A percentile compares a stretch with the other conserved stretches of the same genome.
phyloP scores from a whole-genome alignment of 1,140 invertebrate species.

The Leptinotarsa texana region DNA sequence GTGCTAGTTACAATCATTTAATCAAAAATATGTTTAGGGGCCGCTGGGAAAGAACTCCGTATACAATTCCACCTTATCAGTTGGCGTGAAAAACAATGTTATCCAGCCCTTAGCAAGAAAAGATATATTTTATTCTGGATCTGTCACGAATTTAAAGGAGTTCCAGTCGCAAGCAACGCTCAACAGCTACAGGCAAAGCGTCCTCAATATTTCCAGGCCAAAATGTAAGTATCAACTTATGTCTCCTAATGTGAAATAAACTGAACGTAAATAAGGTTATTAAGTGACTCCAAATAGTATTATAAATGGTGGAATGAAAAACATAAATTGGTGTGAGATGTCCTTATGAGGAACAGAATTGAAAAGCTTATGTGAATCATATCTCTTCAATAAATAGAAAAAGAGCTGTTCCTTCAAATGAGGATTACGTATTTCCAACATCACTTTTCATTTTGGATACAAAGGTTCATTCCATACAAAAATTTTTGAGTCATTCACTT shows the following conservation, averaged over 20 bases:
- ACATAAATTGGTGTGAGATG: too few relatives aligned
- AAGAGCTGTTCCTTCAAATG: too few relatives aligned
- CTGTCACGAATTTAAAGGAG: slow-evolving; percentile 13
- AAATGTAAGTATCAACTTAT: slow-evolving; percentile 2
- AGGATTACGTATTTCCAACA: too few relatives aligned
- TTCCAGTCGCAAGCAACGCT: slow-evolving; percentile 11
- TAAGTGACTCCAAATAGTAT: slow-evolving; percentile 45
- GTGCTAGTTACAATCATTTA: too few relatives aligned
- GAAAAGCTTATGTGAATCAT: too few relatives aligned
- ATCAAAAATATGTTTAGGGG: background rate
- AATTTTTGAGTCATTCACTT: too few relatives aligned
- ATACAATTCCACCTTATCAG: slow-evolving; percentile 12
- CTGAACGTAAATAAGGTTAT: slow-evolving; percentile 54
- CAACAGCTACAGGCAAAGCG: slow-evolving; percentile 12
- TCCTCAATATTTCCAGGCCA: slow-evolving; percentile 36
- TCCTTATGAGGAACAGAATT: too few relatives aligned
- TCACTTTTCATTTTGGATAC: too few relatives aligned
- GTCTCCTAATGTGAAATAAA: too few relatives aligned
- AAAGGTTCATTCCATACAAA: too few relatives aligned
- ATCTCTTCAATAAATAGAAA: too few relatives aligned
- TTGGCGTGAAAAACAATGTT: slow-evolving; percentile 12
- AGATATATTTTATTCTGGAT: slow-evolving; percentile 21
- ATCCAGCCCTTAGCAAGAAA: slow-evolving; percentile 11
- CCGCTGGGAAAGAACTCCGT: background rate
- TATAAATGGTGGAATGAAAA: too few relatives aligned